A percentile compares a stretch with the other conserved stretches of the same genome.
phyloP scores from a whole-genome alignment of 64 coral and sea anemone genomes.

The Pocillopora verrucosa region DNA sequence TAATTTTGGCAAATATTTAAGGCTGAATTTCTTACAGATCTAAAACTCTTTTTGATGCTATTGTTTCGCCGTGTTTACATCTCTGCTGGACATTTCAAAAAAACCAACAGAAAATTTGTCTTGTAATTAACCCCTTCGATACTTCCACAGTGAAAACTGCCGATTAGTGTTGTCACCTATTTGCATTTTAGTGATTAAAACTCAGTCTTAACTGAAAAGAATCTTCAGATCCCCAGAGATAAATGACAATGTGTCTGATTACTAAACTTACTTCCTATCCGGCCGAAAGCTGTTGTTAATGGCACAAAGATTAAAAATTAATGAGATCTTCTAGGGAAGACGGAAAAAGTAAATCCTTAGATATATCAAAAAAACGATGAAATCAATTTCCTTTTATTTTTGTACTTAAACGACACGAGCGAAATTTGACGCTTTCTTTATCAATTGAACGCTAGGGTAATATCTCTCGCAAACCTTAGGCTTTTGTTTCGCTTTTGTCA shows the following conservation, averaged over 20 bases:
- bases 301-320: constrained; percentile 2
- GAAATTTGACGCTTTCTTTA: not conserved
- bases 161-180: constrained; percentile 1
- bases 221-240: not conserved
- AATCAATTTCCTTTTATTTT: not conserved
- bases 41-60: not conserved
- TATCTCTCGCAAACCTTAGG: too few species aligned
- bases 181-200: constrained; percentile 44
- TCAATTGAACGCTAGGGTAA: not conserved
- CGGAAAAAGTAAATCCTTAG: not conserved
- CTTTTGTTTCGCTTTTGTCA: not conserved
- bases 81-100: not conserved
- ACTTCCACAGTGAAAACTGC: not conserved
- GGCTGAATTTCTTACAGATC: not conserved
- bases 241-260: not conserved
- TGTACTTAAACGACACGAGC: not conserved
- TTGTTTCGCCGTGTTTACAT: not conserved
- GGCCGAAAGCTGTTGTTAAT: constrained; percentile 7
- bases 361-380: not conserved
- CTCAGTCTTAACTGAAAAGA: not conserved
- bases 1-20: not conserved
- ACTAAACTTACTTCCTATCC: constrained; percentile 9
- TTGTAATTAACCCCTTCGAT: not conserved
- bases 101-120: not conserved
- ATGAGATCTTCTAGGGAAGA: not conserved